phyloP scores from a whole-genome alignment of 2,888 invertebrate genomes.

The Aspidapion aeneum region DNA sequence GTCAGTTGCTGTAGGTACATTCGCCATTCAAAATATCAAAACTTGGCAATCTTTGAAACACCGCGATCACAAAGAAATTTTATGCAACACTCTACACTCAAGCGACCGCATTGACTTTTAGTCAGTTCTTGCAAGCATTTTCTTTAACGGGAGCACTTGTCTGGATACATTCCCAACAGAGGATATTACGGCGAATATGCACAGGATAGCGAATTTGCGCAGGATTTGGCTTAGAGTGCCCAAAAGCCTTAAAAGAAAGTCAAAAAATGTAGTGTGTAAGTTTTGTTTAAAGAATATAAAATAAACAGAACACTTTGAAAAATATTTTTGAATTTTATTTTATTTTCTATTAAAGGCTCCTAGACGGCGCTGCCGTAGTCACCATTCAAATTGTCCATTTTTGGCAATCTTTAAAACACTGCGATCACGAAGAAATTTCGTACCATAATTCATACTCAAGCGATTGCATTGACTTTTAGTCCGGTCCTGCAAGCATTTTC shows the following conservation, averaged over 20 bases:
- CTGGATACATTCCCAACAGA: constrained; percentile 38
- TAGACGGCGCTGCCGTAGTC: too few species aligned
- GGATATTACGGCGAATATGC: too few species aligned
- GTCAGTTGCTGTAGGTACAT: constrained; percentile 63
- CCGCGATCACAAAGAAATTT: constrained; percentile 51
- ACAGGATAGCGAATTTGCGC: not conserved
- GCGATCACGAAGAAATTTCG: constrained; percentile 51
- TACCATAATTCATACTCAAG: constrained; percentile 29
- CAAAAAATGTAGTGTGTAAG: constrained; percentile 25
- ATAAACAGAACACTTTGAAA: too few species aligned
- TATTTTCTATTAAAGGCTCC: too few species aligned
- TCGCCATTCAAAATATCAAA: constrained; percentile 67
- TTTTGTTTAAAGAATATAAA: constrained; percentile 26
- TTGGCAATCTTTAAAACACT: constrained; percentile 60
- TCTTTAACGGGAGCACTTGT: constrained; percentile 40
- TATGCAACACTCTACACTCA: constrained; percentile 29
- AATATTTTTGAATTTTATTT: too few species aligned
- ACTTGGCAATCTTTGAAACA: constrained; percentile 65
- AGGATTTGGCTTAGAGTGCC: not conserved
- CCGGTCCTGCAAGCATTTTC: constrained; percentile 17
- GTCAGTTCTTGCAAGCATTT: constrained; percentile 15
- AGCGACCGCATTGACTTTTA: constrained; percentile 12
- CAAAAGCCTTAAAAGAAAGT: constrained; percentile 20
- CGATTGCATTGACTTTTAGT: constrained; percentile 12
- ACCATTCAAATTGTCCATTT: constrained; percentile 69